A percentile compares a stretch with the other conserved stretches of the same genome.
Evolutionary conservation across 2,113 vertebrate species (phyloP).

Genomic region (Oreochromis spilurus): DNA sequence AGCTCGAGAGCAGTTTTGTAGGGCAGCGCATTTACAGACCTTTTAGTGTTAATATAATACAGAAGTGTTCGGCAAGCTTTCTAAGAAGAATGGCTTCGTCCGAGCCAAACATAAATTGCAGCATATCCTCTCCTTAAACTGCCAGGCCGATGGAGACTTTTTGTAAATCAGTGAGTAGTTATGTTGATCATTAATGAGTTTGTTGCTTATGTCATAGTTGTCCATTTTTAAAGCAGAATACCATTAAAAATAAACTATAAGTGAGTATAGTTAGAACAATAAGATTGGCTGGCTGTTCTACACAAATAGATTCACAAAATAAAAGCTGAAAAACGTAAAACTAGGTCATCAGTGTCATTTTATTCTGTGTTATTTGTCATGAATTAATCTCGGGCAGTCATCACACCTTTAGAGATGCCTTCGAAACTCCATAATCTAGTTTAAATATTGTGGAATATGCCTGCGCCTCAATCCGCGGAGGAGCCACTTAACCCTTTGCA

Average conservation of each 20-base stretch:
- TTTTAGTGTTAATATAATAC: not conserved
- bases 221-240: not conserved
- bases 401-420: not conserved
- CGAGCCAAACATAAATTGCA: not conserved
- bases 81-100: not conserved
- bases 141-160: not conserved
- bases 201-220: not conserved
- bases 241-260: not conserved
- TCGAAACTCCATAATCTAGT: not conserved
- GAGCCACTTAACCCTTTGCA: constrained; percentile 45
- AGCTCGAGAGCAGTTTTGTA: not conserved
- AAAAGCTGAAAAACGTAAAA: not conserved
- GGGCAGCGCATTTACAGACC: not conserved
- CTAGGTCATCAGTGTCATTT: not conserved
- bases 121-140: not conserved
- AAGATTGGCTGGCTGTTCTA: not conserved
- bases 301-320: not conserved
- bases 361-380: not conserved
- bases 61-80: not conserved
- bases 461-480: constrained; percentile 5
- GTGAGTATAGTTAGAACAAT: not conserved
- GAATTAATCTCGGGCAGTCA: not conserved
- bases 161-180: not conserved
- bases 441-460: constrained; percentile 17
- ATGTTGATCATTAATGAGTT: not conserved